Base-by-base conservation (phyloP, 2,113 vertebrate species). In the Nibea albiflora region DNA sequence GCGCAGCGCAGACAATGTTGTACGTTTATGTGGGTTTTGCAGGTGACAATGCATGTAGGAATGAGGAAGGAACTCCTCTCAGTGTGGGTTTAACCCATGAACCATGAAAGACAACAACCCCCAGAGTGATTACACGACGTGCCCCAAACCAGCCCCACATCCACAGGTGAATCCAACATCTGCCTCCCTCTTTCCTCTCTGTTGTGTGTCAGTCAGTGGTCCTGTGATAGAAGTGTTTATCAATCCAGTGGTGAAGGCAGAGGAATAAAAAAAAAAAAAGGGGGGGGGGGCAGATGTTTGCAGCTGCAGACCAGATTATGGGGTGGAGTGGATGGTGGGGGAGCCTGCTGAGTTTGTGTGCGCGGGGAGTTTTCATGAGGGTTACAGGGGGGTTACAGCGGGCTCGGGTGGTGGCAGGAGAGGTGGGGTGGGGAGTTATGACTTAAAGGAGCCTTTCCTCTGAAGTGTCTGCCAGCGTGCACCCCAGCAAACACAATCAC, bases 401-500 rank as follows among this genome's bases (percentile, higher is more conserved):
- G 90, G 91, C 87, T 89, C 39, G 86, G 86, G 90, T 89, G 85
- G 92, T 78, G 90, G 93, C 78, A 81, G 77, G 65, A 88, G 91
- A 92, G 90, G 89, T 93, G 86, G 92, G 91, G 90, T 90, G 91
- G 76, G 85, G 91, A 93, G 89, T 90, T 93, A 93, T 94, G 94
- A 95, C 94, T 95, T 95, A 94, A 94, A 95, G 93, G 89, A 95
- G 84, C 77, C 90, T 93, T 93, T 94, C 92, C 93, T 95, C 94
- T 94, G 95, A 96, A 95, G 95, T 96, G 92, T 92, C 87, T 95
- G 94, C 94, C 95, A 96, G 93, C 89, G 68, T 86, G 92, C 89
- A 93, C 93, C 94, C 95, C 94, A 92, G 93, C 94, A 95, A 94
- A 95, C 93, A 94, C 94, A 95, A 94, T 95, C 95, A 94, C 94